Evolutionary conservation across 2,888 invertebrate genomes (phyloP), one percentile per base, ranked within the genome.

Genomic region (Scaptomyza cyrtandrae): DNA sequence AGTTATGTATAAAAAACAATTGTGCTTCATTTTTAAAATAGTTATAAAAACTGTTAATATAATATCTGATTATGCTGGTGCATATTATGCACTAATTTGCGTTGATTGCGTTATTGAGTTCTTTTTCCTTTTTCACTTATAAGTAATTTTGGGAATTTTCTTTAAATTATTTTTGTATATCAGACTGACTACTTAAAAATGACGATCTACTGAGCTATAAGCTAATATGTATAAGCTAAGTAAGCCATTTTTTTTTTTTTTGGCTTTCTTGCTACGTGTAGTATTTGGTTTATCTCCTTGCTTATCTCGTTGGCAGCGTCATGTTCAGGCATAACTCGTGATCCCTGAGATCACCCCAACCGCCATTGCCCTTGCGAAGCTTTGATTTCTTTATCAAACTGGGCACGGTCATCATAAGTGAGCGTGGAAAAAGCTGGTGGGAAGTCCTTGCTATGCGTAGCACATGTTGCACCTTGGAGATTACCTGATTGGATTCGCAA

Each of bases 341-440:
- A 93, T 98, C 98, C 69, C 98, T 86, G 11, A 93, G 90, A 90
- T 99, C 99, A 7, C 98, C 98, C 99, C 99, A 99, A 1, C 99
- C 99, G 0, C 99, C 99, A 90, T 99, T 99, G 0, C 97, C 97
- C 91, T 97, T 97, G 9, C 95, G 94, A 4, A 97, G 92, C 86
- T 96, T 96, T 1, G 95, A 94, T 78, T 95, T 96, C 78, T 96
- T 95, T 0, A 95, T 94, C 7, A 95, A 93, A 11, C 95, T 94
- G 43, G 95, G 94, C 64, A 95, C 94, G 2, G 94, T 94, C 53
- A 95, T 91, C 45, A 94, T 94, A 57, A 97, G 93, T 60, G 95
- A 93, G 39, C 93, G 93, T 0, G 97, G 96, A 90, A 94, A 97
- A 75, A 97, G 92, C 91, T 95, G 95, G 52, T 91, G 91, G 6